phyloP scores from a whole-genome alignment of 2,888 invertebrate species.

The Malthinus flaveolus region DNA sequence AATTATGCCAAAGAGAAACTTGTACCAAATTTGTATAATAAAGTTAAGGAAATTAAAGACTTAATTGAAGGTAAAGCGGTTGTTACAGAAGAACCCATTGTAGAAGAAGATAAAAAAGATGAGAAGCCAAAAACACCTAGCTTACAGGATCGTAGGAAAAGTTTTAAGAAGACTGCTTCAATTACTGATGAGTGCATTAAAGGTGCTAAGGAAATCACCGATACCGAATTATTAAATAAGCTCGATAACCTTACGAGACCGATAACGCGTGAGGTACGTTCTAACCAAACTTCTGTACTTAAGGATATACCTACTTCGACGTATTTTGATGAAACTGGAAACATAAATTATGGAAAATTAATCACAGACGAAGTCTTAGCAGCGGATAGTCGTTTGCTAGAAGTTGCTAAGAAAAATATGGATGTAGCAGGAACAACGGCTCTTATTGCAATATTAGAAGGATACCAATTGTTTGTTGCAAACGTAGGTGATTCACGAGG shows the following conservation, averaged over 20 bases:
- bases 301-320: conserved; percentile 59
- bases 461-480: conserved; percentile 82
- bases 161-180: conserved; percentile 67
- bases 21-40: conserved; percentile 77
- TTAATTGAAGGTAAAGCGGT: conserved; percentile 63
- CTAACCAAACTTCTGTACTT: conserved; percentile 55
- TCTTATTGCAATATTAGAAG: conserved; percentile 84
- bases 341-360: conserved; percentile 78
- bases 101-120: conserved; percentile 55
- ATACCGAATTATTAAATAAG: conserved; percentile 68
- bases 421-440: conserved; percentile 90
- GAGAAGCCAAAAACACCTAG: conserved; percentile 49
- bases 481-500: conserved; percentile 97
- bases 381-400: conserved; percentile 79
- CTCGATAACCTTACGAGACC: conserved; percentile 64
- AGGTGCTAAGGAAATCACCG: conserved; percentile 62
- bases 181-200: conserved; percentile 58
- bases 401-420: conserved; percentile 77
- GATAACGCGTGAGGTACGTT: conserved; percentile 65
- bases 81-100: conserved; percentile 35
- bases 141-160: conserved; percentile 62
- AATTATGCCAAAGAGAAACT: conserved; percentile 89
- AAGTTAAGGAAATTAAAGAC: conserved; percentile 74
- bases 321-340: conserved; percentile 72
- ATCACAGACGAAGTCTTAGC: conserved; percentile 86